Conservation (phyloP, 2,797 vertebrate species). For the Tokudaia tokunoshimensis region DNA sequence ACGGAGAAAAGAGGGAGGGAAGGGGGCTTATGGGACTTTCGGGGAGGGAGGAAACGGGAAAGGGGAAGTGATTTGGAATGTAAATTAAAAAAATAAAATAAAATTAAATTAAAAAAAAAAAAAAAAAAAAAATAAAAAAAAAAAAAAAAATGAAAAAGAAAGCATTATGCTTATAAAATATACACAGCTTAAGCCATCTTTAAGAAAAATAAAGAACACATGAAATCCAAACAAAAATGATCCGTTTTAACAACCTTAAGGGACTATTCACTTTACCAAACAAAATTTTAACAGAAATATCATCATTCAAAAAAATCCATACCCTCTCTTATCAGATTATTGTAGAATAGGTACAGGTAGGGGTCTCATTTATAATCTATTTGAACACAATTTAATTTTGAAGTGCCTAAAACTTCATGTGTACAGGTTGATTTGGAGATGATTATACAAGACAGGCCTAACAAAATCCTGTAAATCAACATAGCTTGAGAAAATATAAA, state of each 20-base stretch:
- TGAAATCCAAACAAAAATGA: background rate
- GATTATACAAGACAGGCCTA: background rate
- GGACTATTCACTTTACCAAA: conserved; percentile 4
- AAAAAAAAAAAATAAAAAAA: too few relatives aligned
- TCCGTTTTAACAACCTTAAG: background rate
- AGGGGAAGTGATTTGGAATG: too few relatives aligned
- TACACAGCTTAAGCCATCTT: background rate
- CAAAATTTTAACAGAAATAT: conserved; percentile 11
- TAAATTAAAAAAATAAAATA: too few relatives aligned
- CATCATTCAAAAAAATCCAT: background rate
- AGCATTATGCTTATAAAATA: conserved; percentile 7
- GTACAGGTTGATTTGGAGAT: background rate
- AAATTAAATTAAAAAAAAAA: too few relatives aligned
- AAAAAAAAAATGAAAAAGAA: background rate
- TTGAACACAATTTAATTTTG: conserved; percentile 16
- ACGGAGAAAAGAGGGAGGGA: too few relatives aligned
- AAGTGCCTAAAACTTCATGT: background rate
- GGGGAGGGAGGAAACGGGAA: too few relatives aligned
- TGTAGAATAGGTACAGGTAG: background rate
- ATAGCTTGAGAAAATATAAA: background rate
- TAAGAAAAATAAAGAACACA: background rate
- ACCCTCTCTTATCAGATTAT: background rate
- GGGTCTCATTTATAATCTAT: background rate
- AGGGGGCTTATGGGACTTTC: too few relatives aligned
- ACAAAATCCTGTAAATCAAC: background rate